phyloP scores from a whole-genome alignment of 2,888 invertebrate genomes.

The Unio delphinus region DNA sequence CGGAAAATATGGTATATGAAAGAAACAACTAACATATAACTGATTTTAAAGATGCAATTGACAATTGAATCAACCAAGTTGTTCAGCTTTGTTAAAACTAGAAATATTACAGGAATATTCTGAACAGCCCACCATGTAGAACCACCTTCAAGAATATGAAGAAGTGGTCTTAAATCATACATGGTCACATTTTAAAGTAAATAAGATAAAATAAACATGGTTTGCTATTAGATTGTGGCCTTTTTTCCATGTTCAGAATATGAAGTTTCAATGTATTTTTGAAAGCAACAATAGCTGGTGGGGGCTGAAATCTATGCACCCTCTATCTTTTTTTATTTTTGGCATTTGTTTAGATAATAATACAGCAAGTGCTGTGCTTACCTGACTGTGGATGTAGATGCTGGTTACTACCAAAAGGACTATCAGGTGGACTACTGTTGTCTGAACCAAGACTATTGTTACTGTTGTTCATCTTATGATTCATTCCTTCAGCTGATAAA shows the following conservation, averaged over 20 bases:
- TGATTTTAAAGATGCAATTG: too few species aligned
- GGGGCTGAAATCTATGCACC: not conserved
- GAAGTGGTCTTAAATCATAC: too few species aligned
- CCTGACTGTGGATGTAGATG: constrained; percentile 41
- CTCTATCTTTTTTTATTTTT: not conserved
- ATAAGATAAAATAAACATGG: too few species aligned
- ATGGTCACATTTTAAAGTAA: too few species aligned
- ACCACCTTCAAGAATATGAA: too few species aligned
- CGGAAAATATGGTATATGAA: too few species aligned
- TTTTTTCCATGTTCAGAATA: not conserved
- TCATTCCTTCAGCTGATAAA: too few species aligned
- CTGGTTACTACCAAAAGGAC: constrained; percentile 65
- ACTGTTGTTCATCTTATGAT: constrained; percentile 1
- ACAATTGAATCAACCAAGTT: too few species aligned
- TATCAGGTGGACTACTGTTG: constrained; percentile 64
- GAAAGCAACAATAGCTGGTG: not conserved
- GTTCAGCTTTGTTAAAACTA: too few species aligned
- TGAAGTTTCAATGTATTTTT: not conserved
- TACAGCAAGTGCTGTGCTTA: constrained; percentile 8
- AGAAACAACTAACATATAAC: too few species aligned
- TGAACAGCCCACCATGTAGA: too few species aligned
- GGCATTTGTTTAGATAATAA: not conserved
- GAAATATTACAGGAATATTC: too few species aligned
- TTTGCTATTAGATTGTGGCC: not conserved
- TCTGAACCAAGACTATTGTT: constrained; percentile 51